A percentile compares a stretch with the other conserved stretches of the same genome.
phyloP scores from a whole-genome alignment of 64 coral and sea anemone genomes.

The Porites lutea region DNA sequence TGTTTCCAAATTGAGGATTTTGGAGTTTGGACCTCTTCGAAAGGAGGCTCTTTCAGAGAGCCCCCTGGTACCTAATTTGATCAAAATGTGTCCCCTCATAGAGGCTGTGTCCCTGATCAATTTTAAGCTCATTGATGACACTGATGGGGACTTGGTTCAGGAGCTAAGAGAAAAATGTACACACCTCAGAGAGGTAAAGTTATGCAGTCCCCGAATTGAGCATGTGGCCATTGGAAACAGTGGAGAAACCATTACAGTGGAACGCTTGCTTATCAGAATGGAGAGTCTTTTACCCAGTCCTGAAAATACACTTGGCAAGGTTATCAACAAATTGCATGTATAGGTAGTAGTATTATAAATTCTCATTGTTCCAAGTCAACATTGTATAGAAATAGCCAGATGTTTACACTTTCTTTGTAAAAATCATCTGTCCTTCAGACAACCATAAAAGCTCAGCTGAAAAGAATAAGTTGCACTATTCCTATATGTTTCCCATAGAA shows the following conservation, averaged over 20 bases:
- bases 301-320: slow-evolving; percentile 90
- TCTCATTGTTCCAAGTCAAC: background rate
- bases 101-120: slow-evolving; percentile 99
- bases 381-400: slow-evolving; percentile 15
- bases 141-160: slow-evolving; percentile 75
- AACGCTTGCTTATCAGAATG: slow-evolving; percentile 98
- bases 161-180: slow-evolving; percentile 89
- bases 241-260: slow-evolving; percentile 97
- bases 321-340: slow-evolving; percentile 70
- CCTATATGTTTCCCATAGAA: too few relatives aligned
- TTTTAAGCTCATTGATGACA: slow-evolving; percentile 84
- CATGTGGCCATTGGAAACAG: slow-evolving; percentile 96
- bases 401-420: background rate
- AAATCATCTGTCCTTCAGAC: background rate
- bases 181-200: slow-evolving; percentile 88
- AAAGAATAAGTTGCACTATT: too few relatives aligned
- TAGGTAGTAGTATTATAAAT: slow-evolving; percentile 15
- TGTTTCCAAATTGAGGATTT: slow-evolving; percentile 90
- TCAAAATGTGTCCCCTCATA: slow-evolving; percentile 83
- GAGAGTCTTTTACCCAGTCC: slow-evolving; percentile 92
- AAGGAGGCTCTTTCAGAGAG: slow-evolving; percentile 97
- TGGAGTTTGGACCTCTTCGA: slow-evolving; percentile 97
- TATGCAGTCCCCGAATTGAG: slow-evolving; percentile 97
- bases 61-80: slow-evolving; percentile 78
- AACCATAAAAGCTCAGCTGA: too few relatives aligned